A percentile compares a stretch with the other conserved stretches of the same genome.
Evolutionary conservation across 2,113 vertebrate species (phyloP).

Genomic region (Eubucco bourcierii): DNA sequence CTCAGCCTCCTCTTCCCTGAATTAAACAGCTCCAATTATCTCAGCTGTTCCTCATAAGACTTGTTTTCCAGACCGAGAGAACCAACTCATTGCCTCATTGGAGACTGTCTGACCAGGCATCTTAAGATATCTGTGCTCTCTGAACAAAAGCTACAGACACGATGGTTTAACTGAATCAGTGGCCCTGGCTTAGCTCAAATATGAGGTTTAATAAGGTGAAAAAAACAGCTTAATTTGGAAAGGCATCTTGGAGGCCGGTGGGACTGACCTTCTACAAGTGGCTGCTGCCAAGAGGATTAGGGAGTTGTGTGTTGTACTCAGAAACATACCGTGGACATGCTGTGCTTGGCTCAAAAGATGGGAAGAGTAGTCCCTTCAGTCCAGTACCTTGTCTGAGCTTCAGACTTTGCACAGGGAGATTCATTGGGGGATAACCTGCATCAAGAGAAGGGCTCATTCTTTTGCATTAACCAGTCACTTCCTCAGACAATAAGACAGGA

Average conservation of each 20-base stretch:
- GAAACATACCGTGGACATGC: background rate
- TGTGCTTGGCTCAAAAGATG: background rate
- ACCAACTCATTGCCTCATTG: background rate
- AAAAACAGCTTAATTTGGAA: constrained; percentile 40
- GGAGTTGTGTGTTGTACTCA: background rate
- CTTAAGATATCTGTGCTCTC: background rate
- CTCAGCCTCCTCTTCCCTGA: no score
- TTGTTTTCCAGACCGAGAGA: no score
- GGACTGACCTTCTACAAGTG: background rate
- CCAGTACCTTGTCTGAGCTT: background rate
- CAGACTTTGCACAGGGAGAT: background rate
- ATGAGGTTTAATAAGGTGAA: constrained; percentile 42
- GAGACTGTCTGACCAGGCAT: constrained; percentile 9
- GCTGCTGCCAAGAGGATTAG: constrained; percentile 39
- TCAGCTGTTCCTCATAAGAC: no score
- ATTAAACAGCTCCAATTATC: no score
- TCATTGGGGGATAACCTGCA: background rate
- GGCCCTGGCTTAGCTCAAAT: constrained; percentile 22
- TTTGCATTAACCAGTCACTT: background rate
- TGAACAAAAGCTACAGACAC: background rate
- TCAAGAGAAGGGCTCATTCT: background rate
- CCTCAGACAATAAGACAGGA: background rate
- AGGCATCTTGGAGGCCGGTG: background rate
- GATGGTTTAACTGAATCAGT: constrained; percentile 16
- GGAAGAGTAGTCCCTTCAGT: background rate